Evolutionary conservation across 2,797 vertebrate species (phyloP).

Genomic region (Tragelaphus oryx): DNA sequence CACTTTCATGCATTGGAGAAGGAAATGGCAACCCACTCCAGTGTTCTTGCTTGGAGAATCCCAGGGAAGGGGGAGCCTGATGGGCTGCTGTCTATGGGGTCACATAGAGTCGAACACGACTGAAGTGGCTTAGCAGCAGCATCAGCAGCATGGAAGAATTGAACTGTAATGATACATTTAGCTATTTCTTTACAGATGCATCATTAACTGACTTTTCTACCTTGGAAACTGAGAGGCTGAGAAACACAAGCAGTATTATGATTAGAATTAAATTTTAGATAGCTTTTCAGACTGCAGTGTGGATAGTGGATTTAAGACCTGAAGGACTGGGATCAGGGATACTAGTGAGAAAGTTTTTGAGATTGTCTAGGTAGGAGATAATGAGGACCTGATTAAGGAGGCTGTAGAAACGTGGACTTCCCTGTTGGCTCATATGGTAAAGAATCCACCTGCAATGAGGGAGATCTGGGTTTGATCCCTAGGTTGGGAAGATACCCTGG

Average conservation of each 20-base stretch:
- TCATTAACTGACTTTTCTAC: neutral
- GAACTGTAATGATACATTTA: neutral
- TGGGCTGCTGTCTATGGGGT: too few relatives aligned
- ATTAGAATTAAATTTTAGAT: slow-evolving; percentile 31
- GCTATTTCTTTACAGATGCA: neutral
- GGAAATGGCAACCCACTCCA: too few relatives aligned
- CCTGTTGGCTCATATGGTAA: neutral
- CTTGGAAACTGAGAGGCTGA: neutral
- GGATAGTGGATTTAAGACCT: neutral
- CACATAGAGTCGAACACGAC: too few relatives aligned
- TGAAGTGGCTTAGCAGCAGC: too few relatives aligned
- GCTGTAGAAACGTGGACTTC: neutral
- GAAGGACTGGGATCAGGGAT: neutral
- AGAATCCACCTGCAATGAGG: neutral
- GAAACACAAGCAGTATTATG: neutral
- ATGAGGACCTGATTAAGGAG: neutral
- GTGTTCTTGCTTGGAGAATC: too few relatives aligned
- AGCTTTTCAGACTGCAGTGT: neutral
- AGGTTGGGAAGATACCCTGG: neutral
- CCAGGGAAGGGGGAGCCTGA: too few relatives aligned
- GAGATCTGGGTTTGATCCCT: neutral
- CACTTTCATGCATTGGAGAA: too few relatives aligned
- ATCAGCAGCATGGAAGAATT: neutral
- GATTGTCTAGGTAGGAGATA: neutral
- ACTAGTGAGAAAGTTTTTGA: neutral